Percentiles rank a stretch among this genome's conserved stretches.
These are phyloP conservation scores for Pegoplata infirma DNA, from an alignment of 2,888 invertebrate genomes.

Conservation along the genomic window DNA sequence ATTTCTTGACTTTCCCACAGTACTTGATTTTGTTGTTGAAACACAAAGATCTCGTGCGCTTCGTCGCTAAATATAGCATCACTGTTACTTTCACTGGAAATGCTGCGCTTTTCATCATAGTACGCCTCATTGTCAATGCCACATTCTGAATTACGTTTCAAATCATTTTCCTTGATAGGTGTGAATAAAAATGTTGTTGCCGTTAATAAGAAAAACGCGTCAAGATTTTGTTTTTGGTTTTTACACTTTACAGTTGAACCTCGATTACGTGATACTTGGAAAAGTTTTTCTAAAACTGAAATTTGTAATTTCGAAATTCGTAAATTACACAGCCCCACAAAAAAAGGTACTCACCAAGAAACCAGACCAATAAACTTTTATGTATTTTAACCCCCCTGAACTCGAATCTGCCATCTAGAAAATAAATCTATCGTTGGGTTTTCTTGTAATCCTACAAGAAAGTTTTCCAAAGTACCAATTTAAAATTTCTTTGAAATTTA, in stretches of 20 bases:
- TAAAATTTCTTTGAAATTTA: no score
- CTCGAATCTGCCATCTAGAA: no score
- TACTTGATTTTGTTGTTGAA: conserved; percentile 73
- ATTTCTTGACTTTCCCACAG: conserved; percentile 76
- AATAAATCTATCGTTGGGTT: no score
- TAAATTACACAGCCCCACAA: no score
- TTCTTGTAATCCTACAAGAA: no score
- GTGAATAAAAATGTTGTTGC: conserved; percentile 54
- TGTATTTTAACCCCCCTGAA: no score
- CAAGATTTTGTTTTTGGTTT: conserved; percentile 10
- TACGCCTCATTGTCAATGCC: conserved; percentile 70
- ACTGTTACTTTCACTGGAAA: conserved; percentile 76
- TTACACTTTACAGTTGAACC: background rate
- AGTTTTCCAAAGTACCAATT: no score
- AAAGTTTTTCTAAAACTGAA: background rate
- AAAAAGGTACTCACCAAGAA: no score
- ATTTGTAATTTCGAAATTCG: background rate
- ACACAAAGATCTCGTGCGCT: conserved; percentile 73
- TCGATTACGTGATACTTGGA: background rate
- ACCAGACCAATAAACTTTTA: no score
- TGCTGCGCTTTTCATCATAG: conserved; percentile 76
- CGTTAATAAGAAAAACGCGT: conserved; percentile 14
- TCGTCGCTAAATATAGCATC: conserved; percentile 74
- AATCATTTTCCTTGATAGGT: conserved; percentile 74
- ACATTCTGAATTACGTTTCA: conserved; percentile 75